Conservation (phyloP, 2,888 invertebrate species). For the Andrena haemorrhoa region DNA sequence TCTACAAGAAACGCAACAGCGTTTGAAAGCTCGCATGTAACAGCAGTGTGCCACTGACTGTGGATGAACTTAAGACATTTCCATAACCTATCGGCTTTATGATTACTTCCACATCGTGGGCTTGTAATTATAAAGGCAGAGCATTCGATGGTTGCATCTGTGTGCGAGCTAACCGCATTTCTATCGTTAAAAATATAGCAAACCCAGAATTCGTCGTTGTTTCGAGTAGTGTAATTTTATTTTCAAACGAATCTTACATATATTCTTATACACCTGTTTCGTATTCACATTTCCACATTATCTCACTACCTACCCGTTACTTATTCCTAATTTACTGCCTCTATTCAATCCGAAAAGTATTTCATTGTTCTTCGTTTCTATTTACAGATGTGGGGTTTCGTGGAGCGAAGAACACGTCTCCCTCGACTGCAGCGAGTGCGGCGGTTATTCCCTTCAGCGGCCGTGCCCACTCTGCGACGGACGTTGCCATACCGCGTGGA, state of each 20-base stretch:
- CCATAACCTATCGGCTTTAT: constrained; percentile 54
- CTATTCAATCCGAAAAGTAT: no score
- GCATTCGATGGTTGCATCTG: background rate
- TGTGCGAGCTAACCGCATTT: background rate
- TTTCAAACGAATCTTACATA: no score
- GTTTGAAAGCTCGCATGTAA: background rate
- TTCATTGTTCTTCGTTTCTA: constrained; percentile 18
- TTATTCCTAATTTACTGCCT: no score
- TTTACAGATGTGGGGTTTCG: constrained; percentile 90
- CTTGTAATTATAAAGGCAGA: constrained; percentile 29
- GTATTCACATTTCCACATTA: no score
- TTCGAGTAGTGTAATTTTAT: no score
- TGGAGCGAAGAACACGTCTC: constrained; percentile 93
- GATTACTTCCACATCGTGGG: constrained; percentile 41
- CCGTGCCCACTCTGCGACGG: constrained; percentile 92
- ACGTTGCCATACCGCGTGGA: constrained; percentile 90
- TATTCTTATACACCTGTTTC: no score
- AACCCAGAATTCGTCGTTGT: no score
- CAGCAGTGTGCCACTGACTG: background rate
- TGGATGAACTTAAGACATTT: constrained; percentile 56
- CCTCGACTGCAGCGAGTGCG: constrained; percentile 92
- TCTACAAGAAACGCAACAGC: background rate
- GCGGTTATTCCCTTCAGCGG: constrained; percentile 91
- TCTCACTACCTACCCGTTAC: no score
- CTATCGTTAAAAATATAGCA: background rate